These are phyloP conservation scores for Leptonema lineaticorne DNA, from an alignment of 1,140 invertebrate genomes.

Conservation along the genomic window DNA sequence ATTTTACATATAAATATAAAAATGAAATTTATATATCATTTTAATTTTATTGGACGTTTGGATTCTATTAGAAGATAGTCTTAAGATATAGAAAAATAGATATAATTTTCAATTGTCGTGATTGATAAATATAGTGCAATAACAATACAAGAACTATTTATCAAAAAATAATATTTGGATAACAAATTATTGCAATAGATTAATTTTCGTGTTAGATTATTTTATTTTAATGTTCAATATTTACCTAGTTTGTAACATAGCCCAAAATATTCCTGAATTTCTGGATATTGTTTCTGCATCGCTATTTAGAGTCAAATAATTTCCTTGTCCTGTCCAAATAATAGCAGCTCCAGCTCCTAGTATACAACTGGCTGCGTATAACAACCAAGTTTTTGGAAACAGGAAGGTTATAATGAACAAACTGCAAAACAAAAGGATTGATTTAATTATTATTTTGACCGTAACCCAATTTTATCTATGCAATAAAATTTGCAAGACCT, in stretches of 20 bases:
- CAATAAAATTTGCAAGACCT: constrained; percentile 3
- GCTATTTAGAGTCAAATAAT: constrained; percentile 90
- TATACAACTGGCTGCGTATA: constrained; percentile 82
- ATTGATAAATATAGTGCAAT: too few species aligned
- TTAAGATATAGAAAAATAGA: too few species aligned
- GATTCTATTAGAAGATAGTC: too few species aligned
- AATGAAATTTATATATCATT: neutral
- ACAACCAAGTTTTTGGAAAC: constrained; percentile 75
- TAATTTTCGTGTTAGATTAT: neutral
- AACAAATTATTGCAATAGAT: neutral
- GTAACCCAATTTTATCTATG: neutral
- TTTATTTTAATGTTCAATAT: constrained; percentile 32
- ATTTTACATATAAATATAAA: neutral
- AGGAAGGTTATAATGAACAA: constrained; percentile 82
- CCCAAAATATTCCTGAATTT: constrained; percentile 96
- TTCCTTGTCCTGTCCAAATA: constrained; percentile 91
- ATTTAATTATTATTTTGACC: neutral
- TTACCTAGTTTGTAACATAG: constrained; percentile 86
- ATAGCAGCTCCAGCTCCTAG: constrained; percentile 88
- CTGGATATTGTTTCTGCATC: constrained; percentile 82
- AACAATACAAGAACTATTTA: too few species aligned
- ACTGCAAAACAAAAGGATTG: constrained; percentile 48
- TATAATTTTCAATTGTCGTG: too few species aligned
- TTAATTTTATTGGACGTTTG: neutral
- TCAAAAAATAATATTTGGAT: neutral